Conservation (phyloP, 2,888 invertebrate species). For the Eugnorisma glareosa region DNA sequence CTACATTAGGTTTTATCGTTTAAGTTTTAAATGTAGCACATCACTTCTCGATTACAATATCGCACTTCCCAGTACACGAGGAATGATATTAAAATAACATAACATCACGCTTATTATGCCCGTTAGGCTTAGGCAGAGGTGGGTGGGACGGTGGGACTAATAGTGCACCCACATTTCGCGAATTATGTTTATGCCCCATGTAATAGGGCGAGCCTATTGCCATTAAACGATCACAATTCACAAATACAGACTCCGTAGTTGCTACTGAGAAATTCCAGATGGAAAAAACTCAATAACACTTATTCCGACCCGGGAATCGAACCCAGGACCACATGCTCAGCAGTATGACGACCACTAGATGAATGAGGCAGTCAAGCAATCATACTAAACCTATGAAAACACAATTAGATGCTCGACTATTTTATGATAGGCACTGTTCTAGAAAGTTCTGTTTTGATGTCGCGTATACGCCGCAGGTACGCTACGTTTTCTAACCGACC, state of each 20-base stretch:
- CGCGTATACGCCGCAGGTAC: conserved; percentile 4
- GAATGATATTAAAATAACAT: conserved; percentile 44
- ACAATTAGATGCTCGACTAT: conserved; percentile 9
- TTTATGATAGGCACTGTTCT: conserved; percentile 3
- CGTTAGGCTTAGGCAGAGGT: not conserved
- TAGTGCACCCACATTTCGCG: not conserved
- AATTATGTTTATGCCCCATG: not conserved
- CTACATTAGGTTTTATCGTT: conserved; percentile 52
- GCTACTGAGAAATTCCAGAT: too few species aligned
- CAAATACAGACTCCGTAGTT: not conserved
- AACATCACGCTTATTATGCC: not conserved
- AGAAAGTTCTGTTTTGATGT: not conserved
- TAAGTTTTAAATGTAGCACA: conserved; percentile 55
- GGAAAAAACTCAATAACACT: too few species aligned
- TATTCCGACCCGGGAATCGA: too few species aligned
- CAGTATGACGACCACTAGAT: not conserved
- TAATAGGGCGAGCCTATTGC: not conserved
- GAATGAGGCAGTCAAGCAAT: not conserved
- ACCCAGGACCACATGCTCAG: too few species aligned
- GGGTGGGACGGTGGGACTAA: too few species aligned
- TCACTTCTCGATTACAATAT: conserved; percentile 43
- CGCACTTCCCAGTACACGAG: conserved; percentile 45
- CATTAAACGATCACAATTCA: not conserved
- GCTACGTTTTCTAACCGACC: not conserved
- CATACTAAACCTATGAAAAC: conserved; percentile 23